A percentile compares a stretch with the other conserved stretches of the same genome.
These are phyloP conservation scores for Aethes cnicana DNA, from an alignment of 2,888 invertebrate genomes.

Conservation along the genomic window DNA sequence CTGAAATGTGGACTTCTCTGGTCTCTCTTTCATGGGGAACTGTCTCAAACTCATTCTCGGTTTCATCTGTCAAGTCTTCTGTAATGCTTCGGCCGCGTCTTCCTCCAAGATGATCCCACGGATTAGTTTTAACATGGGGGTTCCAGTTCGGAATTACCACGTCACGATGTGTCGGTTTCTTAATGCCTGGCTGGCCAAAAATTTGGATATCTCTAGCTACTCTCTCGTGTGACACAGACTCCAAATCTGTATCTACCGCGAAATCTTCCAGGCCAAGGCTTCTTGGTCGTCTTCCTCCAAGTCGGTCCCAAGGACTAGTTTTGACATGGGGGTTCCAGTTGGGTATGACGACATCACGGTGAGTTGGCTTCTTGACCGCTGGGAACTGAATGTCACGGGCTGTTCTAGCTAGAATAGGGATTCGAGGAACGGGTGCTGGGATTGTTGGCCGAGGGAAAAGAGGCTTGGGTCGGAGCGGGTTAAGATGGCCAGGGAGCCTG, in stretches of 20 bases:
- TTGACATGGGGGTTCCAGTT: slow-evolving; percentile 53
- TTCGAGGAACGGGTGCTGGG: slow-evolving; percentile 22
- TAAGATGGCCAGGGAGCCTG: slow-evolving; percentile 19
- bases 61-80: not conserved
- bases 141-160: slow-evolving; percentile 30
- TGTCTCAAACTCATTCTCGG: too few species aligned
- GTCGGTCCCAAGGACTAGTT: slow-evolving; percentile 46
- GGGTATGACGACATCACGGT: slow-evolving; percentile 47
- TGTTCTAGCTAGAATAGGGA: slow-evolving; percentile 35
- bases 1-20: too few species aligned
- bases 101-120: slow-evolving; percentile 29
- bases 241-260: not conserved
- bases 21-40: too few species aligned
- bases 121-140: slow-evolving; percentile 13
- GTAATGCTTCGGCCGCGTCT: not conserved
- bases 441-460: slow-evolving; percentile 29
- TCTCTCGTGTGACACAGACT: slow-evolving; percentile 4
- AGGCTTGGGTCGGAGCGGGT: slow-evolving; percentile 28
- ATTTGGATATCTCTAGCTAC: slow-evolving; percentile 12
- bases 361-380: slow-evolving; percentile 41
- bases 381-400: slow-evolving; percentile 38
- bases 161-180: slow-evolving; percentile 19
- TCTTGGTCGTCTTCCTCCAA: too few species aligned
- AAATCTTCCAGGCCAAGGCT: slow-evolving; percentile 27
- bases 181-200: slow-evolving; percentile 4